Base-by-base conservation (phyloP, 2,113 vertebrate genomes). In the Vidua macroura region DNA sequence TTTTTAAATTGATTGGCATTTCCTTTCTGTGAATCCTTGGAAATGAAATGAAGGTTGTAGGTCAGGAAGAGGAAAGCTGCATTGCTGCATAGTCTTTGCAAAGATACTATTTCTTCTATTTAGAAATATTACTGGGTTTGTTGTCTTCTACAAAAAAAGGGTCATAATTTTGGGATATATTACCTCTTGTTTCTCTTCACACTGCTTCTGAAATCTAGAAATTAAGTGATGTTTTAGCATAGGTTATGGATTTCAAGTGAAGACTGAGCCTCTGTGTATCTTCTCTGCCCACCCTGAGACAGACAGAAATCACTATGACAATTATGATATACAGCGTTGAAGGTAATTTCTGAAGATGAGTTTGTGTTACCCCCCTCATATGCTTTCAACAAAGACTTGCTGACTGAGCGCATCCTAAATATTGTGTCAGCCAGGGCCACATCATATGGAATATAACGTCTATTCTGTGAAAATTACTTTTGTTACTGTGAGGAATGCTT, bases 401-500 rank as follows among this genome's bases (percentile, higher is more conserved):
- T 82, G 62, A 53, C 44, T 89, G 76, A 92, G 81, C 58, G 51
- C 16, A 70, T 77, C 22, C 17, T 33, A 63, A 56, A 18, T 73
- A 30, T 53, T 82, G 30, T 63, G 53, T 87, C 73, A 80, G 37
- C 39, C 58, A 69, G 67, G 74, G 46, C 55, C 21, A 6, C 64
- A 82, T 91, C 46, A 35, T 74, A n/a, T 18, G 62, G 39, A 60
- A 22, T 68, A 41, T 41, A 87, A 83, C 18, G 62, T 46, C 48
- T 33, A 52, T 79, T 89, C 84, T 70, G 39, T 35, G 75, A 58
- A 87, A 86, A 68, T 62, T 6, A 66, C 60, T 74, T 93, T 75
- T 92, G 41, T 94, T 92, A 55, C 51, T 91, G 43, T 48, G 83
- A 91, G 79, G 66, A 77, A 56, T n/a, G n/a, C 59, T 93, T 96